Percentiles rank a stretch among this genome's conserved stretches.
Evolutionary conservation across 2,888 invertebrate genomes (phyloP).

Genomic region (Pycnomerus fuliginosus): DNA sequence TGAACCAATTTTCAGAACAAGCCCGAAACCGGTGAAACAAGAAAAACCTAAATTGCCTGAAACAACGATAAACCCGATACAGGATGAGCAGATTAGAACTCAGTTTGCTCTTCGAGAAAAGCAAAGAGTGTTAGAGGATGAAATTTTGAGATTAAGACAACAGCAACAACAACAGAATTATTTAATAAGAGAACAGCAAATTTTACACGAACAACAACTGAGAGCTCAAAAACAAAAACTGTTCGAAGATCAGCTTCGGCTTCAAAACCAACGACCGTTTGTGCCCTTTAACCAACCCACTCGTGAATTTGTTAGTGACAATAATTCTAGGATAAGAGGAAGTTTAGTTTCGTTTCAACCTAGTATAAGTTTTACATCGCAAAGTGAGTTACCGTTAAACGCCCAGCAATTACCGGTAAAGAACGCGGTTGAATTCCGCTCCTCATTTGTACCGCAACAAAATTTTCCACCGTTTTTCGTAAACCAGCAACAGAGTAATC

Average conservation of each 20-base stretch:
- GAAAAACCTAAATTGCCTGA: slow-evolving; percentile 10
- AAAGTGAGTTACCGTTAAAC: slow-evolving; percentile 46
- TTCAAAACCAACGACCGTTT: slow-evolving; percentile 48
- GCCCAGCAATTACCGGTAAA: slow-evolving; percentile 49
- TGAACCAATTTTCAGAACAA: slow-evolving; percentile 62
- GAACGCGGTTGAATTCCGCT: slow-evolving; percentile 41
- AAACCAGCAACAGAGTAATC: slow-evolving; percentile 7
- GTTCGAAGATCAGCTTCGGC: slow-evolving; percentile 42
- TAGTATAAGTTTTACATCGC: slow-evolving; percentile 52
- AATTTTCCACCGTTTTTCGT: slow-evolving; percentile 26
- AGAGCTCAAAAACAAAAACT: slow-evolving; percentile 44
- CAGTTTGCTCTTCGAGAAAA: slow-evolving; percentile 62
- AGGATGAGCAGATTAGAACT: slow-evolving; percentile 27
- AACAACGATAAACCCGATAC: not conserved
- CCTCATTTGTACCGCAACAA: slow-evolving; percentile 29
- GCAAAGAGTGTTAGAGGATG: slow-evolving; percentile 68
- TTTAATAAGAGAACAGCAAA: slow-evolving; percentile 60
- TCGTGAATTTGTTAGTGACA: slow-evolving; percentile 24
- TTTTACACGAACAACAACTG: slow-evolving; percentile 58
- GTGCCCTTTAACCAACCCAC: too few species aligned
- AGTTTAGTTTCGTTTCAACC: slow-evolving; percentile 55
- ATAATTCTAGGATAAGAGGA: slow-evolving; percentile 16
- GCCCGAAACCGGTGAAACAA: slow-evolving; percentile 25
- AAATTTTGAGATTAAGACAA: slow-evolving; percentile 60
- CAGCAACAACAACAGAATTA: slow-evolving; percentile 56